These are phyloP conservation scores for Rhaphigaster nebulosa DNA, from an alignment of 2,888 invertebrate genomes.

Conservation along the genomic window DNA sequence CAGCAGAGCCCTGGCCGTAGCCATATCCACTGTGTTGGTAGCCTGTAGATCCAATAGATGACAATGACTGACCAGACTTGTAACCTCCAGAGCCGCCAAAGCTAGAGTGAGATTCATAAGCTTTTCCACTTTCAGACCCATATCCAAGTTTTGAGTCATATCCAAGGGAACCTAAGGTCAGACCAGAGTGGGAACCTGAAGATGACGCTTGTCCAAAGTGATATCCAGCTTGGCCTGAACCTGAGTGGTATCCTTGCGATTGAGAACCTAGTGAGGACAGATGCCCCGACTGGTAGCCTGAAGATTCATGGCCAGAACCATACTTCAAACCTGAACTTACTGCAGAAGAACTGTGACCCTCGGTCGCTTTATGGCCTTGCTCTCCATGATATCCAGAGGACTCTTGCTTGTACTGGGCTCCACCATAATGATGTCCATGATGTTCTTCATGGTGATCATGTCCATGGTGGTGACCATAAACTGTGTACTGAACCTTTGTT, in stretches of 20 bases:
- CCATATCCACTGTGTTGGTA: background rate
- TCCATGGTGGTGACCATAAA: slow-evolving; percentile 31
- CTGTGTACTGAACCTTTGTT: slow-evolving; percentile 40
- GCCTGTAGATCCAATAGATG: background rate
- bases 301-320: slow-evolving; percentile 26
- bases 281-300: background rate
- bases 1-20: background rate
- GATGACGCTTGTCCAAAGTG: background rate
- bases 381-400: background rate
- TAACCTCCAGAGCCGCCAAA: slow-evolving; percentile 1
- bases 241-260: background rate
- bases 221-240: background rate
- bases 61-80: background rate
- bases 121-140: background rate
- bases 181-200: background rate
- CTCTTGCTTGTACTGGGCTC: background rate
- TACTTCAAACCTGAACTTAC: background rate
- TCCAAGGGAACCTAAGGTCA: background rate
- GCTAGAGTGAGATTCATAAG: background rate
- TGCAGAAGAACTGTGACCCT: background rate
- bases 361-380: background rate
- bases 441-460: slow-evolving; percentile 54
- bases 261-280: background rate
- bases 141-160: background rate
- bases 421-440: slow-evolving; percentile 6